phyloP scores from a whole-genome alignment of 1,140 invertebrate genomes.

The Thaumatotibia leucotreta region DNA sequence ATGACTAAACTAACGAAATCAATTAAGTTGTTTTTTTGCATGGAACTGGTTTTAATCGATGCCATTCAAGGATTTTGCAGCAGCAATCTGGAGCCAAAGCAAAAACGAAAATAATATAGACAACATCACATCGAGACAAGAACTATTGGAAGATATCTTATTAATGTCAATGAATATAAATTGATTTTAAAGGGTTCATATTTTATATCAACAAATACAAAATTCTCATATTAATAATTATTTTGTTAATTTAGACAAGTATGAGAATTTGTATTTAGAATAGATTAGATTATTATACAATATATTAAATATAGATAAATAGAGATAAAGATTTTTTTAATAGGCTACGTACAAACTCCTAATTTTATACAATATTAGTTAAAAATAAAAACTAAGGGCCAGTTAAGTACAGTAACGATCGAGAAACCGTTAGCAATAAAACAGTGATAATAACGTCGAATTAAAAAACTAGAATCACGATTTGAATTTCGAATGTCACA shows the following conservation, averaged over 20 bases:
- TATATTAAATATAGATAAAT: too few species aligned
- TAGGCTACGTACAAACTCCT: too few species aligned
- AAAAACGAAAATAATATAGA: conserved; percentile 18
- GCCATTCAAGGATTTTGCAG: conserved; percentile 50
- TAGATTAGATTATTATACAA: too few species aligned
- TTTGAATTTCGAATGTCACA: conserved; percentile 5
- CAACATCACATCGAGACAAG: not conserved
- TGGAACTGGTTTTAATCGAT: conserved; percentile 43
- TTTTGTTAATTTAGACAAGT: too few species aligned
- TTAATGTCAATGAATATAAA: not conserved
- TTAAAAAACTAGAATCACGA: not conserved
- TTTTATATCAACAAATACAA: too few species aligned
- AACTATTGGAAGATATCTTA: not conserved
- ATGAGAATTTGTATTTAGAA: too few species aligned
- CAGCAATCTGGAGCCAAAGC: conserved; percentile 20
- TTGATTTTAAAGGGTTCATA: too few species aligned
- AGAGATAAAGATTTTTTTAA: too few species aligned
- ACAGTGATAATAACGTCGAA: not conserved
- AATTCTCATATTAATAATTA: too few species aligned
- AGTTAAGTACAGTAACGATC: not conserved
- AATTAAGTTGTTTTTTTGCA: conserved; percentile 60
- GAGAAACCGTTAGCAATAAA: not conserved
- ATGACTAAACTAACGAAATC: conserved; percentile 69
- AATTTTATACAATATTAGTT: too few species aligned
- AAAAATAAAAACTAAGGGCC: not conserved